Conservation (phyloP, 2,797 vertebrate genomes). For the Liasis olivaceus region DNA sequence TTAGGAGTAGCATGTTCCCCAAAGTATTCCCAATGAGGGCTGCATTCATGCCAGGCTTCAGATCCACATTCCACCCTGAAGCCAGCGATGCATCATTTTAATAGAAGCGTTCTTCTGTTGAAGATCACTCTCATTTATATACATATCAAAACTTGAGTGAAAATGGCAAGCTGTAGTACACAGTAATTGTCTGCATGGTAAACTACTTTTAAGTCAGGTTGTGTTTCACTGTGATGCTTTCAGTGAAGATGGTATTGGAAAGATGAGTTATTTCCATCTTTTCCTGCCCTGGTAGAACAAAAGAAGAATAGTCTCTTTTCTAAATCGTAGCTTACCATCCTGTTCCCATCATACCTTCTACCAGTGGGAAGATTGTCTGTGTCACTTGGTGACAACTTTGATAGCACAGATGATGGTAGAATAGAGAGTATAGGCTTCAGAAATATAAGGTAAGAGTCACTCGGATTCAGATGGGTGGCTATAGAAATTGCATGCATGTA, state of each 20-base stretch:
- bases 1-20: constrained; percentile 49
- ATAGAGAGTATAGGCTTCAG: too few species aligned
- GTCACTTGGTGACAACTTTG: constrained; percentile 28
- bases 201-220: constrained; percentile 46
- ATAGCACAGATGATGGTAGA: too few species aligned
- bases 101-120: constrained; percentile 49
- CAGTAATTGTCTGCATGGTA: constrained; percentile 32
- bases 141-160: constrained; percentile 20
- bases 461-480: too few species aligned
- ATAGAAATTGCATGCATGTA: too few species aligned
- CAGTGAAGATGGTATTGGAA: constrained; percentile 23
- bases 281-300: background rate
- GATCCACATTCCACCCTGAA: constrained; percentile 60
- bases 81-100: constrained; percentile 56
- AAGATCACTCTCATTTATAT: constrained; percentile 29
- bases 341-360: background rate
- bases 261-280: background rate
- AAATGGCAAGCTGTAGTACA: constrained; percentile 27
- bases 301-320: background rate
- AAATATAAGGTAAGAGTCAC: too few species aligned
- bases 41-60: constrained; percentile 51
- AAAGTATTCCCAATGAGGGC: constrained; percentile 35
- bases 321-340: background rate
- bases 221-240: background rate
- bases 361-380: constrained; percentile 27